Evolutionary conservation across 2,797 vertebrate species (phyloP).

Genomic region (Gadopsis marmoratus): DNA sequence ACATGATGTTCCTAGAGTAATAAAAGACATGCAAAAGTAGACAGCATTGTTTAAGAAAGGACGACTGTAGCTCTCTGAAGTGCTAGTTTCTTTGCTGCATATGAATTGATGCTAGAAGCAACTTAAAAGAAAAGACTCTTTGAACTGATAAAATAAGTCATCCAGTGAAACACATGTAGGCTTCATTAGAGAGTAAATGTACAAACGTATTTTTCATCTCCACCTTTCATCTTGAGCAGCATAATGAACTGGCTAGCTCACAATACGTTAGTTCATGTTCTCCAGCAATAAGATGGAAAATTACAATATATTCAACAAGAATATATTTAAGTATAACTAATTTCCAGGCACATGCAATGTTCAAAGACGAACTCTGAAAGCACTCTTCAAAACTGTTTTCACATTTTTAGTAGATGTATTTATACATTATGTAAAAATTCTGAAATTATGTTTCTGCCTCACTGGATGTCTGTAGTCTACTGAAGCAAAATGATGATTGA

Average conservation of each 20-base stretch:
- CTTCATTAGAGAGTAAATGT: constrained; percentile 28
- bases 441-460: constrained; percentile 4
- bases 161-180: constrained; percentile 26
- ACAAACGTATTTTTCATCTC: constrained; percentile 48
- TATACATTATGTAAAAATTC: background rate
- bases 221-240: constrained; percentile 37
- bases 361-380: constrained; percentile 36
- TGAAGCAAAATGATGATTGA: background rate
- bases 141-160: constrained; percentile 38
- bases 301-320: constrained; percentile 27
- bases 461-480: background rate
- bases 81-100: constrained; percentile 34
- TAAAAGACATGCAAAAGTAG: constrained; percentile 33
- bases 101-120: constrained; percentile 42
- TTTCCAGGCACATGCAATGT: constrained; percentile 21
- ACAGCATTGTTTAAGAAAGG: constrained; percentile 35
- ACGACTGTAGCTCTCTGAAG: constrained; percentile 41
- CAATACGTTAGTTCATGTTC: constrained; percentile 17
- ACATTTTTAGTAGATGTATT: constrained; percentile 19
- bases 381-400: constrained; percentile 15
- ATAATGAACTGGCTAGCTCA: constrained; percentile 39
- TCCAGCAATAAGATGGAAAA: constrained; percentile 30
- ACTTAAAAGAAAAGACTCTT: constrained; percentile 41
- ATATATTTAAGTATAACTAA: no score
- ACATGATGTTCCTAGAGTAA: constrained; percentile 37